Base-by-base conservation (phyloP, 2,888 invertebrate genomes). In the Yponomeuta evonymella region DNA sequence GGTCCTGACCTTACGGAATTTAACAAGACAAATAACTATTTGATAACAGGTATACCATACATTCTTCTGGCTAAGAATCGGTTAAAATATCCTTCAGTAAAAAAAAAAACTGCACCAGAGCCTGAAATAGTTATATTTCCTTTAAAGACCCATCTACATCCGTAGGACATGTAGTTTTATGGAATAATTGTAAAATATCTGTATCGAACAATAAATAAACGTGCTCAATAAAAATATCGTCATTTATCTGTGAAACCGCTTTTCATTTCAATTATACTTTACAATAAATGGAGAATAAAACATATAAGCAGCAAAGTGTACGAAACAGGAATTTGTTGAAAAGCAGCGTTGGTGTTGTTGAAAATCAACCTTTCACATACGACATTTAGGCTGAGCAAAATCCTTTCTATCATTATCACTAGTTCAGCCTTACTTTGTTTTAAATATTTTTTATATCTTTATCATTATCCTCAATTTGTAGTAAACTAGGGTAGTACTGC, bases 201-300 rank as follows among this genome's bases (percentile, higher is more conserved):
- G 51, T 58, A 58, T 15, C 51, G 51, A 58, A 58, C 51, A 58
- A 58, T 58, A 58, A 43, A 58, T 58, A 58, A 58, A 58, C 51
- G 51, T 58, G 51, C 51, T 58, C 51, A 58, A 58, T 58, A 58
- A 58, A 58, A 58, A 58, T 58, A 58, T 58, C 51, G 51, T 58
- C 51, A 58, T 58, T 58, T 15, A 58, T 58, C 12, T 58, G 15
- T 8, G 43, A 5, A 58, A 58, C 12, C 5, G 15, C 8, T 12
- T 58, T 12, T 12, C 5, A 58, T 58, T 58, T 58, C 8, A 2
- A 58, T 15, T 58, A 15, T 15, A 58, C 51, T 15, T 15, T 58
- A 1, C 1, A 43, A 43, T 58, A 5, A 43, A 43, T 58, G 15
- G 51, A 3, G 51, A 58, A 58, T 58, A 12, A 12, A 51, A 51